Conservation (phyloP, 1,140 invertebrate species). For the Trissolcus basalis region DNA sequence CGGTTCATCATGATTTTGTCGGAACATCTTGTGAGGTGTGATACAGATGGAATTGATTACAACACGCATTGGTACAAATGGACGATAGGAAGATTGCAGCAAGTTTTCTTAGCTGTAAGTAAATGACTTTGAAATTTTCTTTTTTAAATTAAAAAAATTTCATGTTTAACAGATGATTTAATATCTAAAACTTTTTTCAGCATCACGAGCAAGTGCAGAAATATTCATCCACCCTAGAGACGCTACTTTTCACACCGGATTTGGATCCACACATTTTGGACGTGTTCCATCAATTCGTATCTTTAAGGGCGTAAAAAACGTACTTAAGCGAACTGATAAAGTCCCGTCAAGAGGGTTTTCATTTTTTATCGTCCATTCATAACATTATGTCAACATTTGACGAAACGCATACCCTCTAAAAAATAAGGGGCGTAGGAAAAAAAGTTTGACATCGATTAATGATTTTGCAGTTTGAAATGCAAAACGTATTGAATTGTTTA, state of each 20-base stretch:
- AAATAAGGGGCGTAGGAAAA: too few relatives aligned
- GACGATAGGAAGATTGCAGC: slow-evolving; percentile 95
- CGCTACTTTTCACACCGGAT: slow-evolving; percentile 95
- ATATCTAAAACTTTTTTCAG: slow-evolving; percentile 74
- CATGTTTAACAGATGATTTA: too few relatives aligned
- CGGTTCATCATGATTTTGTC: slow-evolving; percentile 98
- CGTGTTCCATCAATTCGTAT: slow-evolving; percentile 97
- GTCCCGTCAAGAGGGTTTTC: too few relatives aligned
- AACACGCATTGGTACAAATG: slow-evolving; percentile 98
- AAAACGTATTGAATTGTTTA: too few relatives aligned
- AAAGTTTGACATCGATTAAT: too few relatives aligned
- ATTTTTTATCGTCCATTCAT: too few relatives aligned
- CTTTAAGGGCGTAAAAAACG: slow-evolving; percentile 79
- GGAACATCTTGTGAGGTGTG: slow-evolving; percentile 94
- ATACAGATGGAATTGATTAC: slow-evolving; percentile 94
- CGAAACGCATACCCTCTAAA: too few relatives aligned
- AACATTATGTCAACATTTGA: too few relatives aligned
- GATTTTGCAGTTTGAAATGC: too few relatives aligned
- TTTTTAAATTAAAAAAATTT: too few relatives aligned
- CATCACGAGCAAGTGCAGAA: slow-evolving; percentile 99
- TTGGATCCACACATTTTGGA: slow-evolving; percentile 97
- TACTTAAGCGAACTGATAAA: too few relatives aligned
- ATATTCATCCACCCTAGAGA: slow-evolving; percentile 95
- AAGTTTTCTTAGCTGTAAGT: slow-evolving; percentile 95
- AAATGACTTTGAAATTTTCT: slow-evolving; percentile 19